These are phyloP conservation scores for Palythoa heliodiscus DNA, from an alignment of 92 coral and sea anemone species.

Conservation along the genomic window DNA sequence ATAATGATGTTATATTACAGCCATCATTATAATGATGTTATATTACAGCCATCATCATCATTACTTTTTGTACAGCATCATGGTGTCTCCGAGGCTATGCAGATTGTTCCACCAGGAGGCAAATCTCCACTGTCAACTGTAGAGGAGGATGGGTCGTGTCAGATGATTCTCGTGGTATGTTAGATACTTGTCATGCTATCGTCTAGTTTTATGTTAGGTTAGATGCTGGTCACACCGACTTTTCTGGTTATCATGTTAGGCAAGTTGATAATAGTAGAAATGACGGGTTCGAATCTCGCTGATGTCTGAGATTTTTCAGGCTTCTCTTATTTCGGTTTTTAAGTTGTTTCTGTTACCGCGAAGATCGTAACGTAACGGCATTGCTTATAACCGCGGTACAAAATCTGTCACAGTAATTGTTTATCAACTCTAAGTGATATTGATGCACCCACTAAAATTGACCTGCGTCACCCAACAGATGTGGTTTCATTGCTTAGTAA, in stretches of 20 bases:
- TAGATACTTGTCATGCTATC: not conserved
- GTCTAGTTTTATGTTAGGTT: not conserved
- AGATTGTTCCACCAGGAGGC: slow-evolving; percentile 67
- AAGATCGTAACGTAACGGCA: not conserved
- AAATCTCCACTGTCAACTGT: slow-evolving; percentile 52
- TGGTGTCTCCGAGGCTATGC: slow-evolving; percentile 39
- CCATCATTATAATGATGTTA: not conserved
- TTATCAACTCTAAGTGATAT: not conserved
- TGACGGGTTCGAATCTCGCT: no score
- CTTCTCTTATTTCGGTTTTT: no score
- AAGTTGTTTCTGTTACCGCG: not conserved
- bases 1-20: not conserved
- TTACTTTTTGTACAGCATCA: slow-evolving; percentile 25
- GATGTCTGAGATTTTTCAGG: no score
- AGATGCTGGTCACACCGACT: no score
- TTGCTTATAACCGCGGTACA: not conserved
- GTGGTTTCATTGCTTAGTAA: no score
- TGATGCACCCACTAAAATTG: no score
- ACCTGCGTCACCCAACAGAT: not conserved
- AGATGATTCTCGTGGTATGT: slow-evolving; percentile 66
- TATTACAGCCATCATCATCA: not conserved
- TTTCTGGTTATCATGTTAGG: no score
- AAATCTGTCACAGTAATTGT: not conserved
- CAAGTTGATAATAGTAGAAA: no score
- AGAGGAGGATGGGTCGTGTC: slow-evolving; percentile 63